These are phyloP conservation scores for Acrocephalus scirpaceus DNA, from an alignment of 2,797 vertebrate genomes.

Conservation along the genomic window DNA sequence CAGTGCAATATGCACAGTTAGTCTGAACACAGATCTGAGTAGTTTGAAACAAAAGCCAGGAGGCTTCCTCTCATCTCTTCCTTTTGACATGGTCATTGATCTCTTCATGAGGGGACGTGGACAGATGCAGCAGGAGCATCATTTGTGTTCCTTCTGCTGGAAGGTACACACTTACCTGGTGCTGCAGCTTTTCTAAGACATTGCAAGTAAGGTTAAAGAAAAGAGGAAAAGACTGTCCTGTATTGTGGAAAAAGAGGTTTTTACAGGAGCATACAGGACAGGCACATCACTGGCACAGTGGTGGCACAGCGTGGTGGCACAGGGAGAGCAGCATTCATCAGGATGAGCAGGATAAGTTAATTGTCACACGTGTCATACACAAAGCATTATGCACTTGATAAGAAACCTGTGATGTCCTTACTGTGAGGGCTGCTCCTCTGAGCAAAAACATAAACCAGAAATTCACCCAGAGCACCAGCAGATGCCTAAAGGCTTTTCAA, in stretches of 20 bases:
- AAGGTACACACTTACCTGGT: background rate
- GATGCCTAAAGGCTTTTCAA: background rate
- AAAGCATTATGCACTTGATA: background rate
- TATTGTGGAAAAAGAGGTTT: background rate
- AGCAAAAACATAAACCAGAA: background rate
- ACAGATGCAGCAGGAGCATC: background rate
- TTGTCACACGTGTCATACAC: background rate
- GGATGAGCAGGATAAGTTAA: background rate
- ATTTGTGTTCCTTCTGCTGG: background rate
- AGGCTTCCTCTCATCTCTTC: background rate
- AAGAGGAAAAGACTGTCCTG: background rate
- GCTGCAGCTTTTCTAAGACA: background rate
- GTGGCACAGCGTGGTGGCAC: background rate
- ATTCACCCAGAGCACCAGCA: background rate
- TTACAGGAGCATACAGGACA: background rate
- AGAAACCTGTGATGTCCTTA: background rate
- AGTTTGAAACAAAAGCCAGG: background rate
- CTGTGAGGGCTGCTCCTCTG: background rate
- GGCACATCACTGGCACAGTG: background rate
- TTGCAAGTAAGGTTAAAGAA: background rate
- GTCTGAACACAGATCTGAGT: background rate
- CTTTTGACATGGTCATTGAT: background rate
- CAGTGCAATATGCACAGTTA: background rate
- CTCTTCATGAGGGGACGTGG: background rate
- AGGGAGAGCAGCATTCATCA: background rate